These are phyloP conservation scores for Sylvicola fuscatus DNA, from an alignment of 2,888 invertebrate species.

Conservation along the genomic window DNA sequence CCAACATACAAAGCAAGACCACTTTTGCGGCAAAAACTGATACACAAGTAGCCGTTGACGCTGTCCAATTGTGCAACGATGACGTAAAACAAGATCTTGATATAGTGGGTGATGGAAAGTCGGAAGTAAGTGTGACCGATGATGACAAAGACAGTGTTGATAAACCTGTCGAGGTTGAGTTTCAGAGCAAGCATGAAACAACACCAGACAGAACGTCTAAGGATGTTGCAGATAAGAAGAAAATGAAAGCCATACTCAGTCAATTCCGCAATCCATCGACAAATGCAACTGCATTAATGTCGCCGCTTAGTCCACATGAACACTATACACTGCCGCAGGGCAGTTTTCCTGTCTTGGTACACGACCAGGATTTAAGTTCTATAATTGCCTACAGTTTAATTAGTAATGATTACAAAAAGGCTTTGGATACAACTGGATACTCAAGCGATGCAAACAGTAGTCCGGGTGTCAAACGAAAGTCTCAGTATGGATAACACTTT, in stretches of 20 bases:
- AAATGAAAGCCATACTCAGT: conserved; percentile 44
- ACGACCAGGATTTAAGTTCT: conserved; percentile 63
- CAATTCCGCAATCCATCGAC: conserved; percentile 39
- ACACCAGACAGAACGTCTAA: conserved; percentile 12
- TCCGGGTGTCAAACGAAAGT: conserved; percentile 19
- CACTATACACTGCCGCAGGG: conserved; percentile 46
- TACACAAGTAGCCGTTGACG: conserved; percentile 13
- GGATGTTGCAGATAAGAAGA: conserved; percentile 30
- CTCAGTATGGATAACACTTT: conserved; percentile 14
- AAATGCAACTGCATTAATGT: conserved; percentile 26
- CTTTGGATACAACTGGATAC: conserved; percentile 22
- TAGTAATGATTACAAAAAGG: conserved; percentile 45
- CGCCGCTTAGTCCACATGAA: conserved; percentile 42
- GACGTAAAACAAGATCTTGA: conserved; percentile 13
- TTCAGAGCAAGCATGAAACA: not conserved
- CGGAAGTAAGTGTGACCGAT: not conserved
- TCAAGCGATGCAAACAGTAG: conserved; percentile 11
- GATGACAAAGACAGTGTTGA: not conserved
- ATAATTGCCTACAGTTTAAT: conserved; percentile 68
- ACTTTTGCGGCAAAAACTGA: conserved; percentile 11
- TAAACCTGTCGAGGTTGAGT: not conserved
- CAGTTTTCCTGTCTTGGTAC: conserved; percentile 45
- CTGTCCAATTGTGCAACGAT: conserved; percentile 24
- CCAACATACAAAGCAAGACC: conserved; percentile 11
- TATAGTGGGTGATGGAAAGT: not conserved